Evolutionary conservation across 2,797 vertebrate species (phyloP).

Genomic region (Bovichtus diacanthus): DNA sequence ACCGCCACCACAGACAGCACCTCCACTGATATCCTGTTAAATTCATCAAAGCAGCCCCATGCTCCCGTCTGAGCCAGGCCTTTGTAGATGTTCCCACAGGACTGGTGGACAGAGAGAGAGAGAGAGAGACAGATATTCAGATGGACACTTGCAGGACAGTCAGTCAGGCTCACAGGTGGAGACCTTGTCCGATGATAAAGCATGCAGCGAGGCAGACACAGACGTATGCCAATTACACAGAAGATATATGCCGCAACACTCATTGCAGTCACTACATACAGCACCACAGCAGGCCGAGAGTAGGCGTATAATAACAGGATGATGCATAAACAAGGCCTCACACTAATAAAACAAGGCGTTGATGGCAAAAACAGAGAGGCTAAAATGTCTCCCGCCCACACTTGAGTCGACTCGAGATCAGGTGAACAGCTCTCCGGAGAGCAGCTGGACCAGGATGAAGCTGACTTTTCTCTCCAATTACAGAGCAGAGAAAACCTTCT

Average conservation of each 20-base stretch:
- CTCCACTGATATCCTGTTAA: constrained; percentile 97
- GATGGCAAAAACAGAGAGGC: constrained; percentile 28
- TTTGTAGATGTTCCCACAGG: constrained; percentile 98
- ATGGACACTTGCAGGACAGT: background rate
- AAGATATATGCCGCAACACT: constrained; percentile 15
- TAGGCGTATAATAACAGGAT: constrained; percentile 27
- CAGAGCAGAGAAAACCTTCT: constrained; percentile 51
- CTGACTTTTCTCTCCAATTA: constrained; percentile 68
- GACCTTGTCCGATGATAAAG: constrained; percentile 1
- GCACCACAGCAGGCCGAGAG: constrained; percentile 15
- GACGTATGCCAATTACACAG: constrained; percentile 30
- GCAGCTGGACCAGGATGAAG: constrained; percentile 60
- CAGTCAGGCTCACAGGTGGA: background rate
- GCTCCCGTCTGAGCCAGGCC: constrained; percentile 96
- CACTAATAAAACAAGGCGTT: constrained; percentile 34
- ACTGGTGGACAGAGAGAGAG: constrained; percentile 85
- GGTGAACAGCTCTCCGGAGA: constrained; percentile 46
- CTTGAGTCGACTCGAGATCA: constrained; percentile 38
- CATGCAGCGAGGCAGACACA: background rate
- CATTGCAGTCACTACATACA: background rate
- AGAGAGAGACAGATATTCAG: constrained; percentile 23
- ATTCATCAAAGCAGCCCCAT: constrained; percentile 99
- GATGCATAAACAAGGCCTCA: constrained; percentile 36
- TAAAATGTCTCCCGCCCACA: constrained; percentile 37
- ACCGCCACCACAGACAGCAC: constrained; percentile 97